Evolutionary conservation across 2,797 vertebrate species (phyloP).

Genomic region (Catostomus latipinnis): DNA sequence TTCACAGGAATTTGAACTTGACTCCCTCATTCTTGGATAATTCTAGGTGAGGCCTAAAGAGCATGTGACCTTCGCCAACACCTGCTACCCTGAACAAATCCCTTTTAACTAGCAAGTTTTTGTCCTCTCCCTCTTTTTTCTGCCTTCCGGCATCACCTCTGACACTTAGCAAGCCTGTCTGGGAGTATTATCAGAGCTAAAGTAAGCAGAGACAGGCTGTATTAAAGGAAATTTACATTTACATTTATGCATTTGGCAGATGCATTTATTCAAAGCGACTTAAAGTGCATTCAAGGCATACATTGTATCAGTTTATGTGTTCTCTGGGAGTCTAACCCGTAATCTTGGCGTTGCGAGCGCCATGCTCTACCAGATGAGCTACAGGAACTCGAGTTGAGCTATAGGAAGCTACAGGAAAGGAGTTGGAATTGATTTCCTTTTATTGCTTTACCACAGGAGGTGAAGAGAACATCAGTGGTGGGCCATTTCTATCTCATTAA

Average conservation of each 20-base stretch:
- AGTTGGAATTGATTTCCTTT: conserved; percentile 26
- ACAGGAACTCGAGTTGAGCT: too few species aligned
- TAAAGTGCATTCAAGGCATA: too few species aligned
- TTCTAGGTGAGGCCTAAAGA: conserved; percentile 25
- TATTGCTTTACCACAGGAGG: conserved; percentile 21
- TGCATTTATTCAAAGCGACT: too few species aligned
- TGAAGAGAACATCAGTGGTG: conserved; percentile 28
- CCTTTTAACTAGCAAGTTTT: conserved; percentile 21
- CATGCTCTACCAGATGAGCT: too few species aligned
- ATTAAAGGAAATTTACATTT: conserved; percentile 8
- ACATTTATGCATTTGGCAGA: too few species aligned
- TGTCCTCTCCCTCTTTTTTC: conserved; percentile 8
- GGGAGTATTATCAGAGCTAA: conserved; percentile 18
- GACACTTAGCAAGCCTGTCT: conserved; percentile 34
- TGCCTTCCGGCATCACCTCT: conserved; percentile 20
- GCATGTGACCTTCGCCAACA: conserved; percentile 20
- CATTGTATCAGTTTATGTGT: too few species aligned
- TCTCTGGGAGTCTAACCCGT: too few species aligned
- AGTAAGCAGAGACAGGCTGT: conserved; percentile 33
- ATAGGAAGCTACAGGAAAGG: too few species aligned
- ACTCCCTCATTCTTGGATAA: conserved; percentile 13
- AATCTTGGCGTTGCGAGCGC: too few species aligned
- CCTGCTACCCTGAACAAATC: conserved; percentile 43
- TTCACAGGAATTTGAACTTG: conserved; percentile 40
- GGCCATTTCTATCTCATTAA: conserved; percentile 27